Evolutionary conservation across 2,797 vertebrate genomes (phyloP).

Genomic region (Manis pentadactyla): DNA sequence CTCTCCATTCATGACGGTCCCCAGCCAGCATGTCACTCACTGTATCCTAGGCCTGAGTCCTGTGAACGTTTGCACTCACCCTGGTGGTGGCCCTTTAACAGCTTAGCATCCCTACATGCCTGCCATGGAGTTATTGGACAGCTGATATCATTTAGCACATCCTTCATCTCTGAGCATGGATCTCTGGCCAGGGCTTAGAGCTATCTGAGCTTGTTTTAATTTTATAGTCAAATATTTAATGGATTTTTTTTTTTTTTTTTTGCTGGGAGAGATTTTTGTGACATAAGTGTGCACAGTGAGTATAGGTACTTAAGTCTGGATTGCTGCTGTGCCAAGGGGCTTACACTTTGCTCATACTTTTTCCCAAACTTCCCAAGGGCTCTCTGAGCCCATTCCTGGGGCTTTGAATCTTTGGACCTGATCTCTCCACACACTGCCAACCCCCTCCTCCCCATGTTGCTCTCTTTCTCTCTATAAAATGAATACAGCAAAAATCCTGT

Average conservation of each 20-base stretch:
- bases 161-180: not conserved
- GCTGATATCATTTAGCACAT: not conserved
- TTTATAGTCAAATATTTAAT: not conserved
- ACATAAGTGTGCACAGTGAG: not conserved
- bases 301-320: not conserved
- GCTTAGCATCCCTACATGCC: not conserved
- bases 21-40: not conserved
- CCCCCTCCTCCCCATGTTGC: not conserved
- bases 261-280: not conserved
- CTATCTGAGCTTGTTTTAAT: not conserved
- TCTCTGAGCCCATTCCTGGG: not conserved
- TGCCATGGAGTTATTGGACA: not conserved
- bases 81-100: accelerated
- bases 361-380: not conserved
- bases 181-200: not conserved
- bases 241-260: not conserved
- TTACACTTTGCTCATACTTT: not conserved
- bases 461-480: not conserved
- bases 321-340: not conserved
- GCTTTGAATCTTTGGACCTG: not conserved
- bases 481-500: slow-evolving; percentile 9
- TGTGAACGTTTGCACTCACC: accelerated
- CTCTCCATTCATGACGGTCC: accelerated
- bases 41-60: accelerated
- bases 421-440: not conserved